These are phyloP conservation scores for Callyntrura sp. DNA, from an alignment of 2,888 invertebrate species.

Conservation along the genomic window DNA sequence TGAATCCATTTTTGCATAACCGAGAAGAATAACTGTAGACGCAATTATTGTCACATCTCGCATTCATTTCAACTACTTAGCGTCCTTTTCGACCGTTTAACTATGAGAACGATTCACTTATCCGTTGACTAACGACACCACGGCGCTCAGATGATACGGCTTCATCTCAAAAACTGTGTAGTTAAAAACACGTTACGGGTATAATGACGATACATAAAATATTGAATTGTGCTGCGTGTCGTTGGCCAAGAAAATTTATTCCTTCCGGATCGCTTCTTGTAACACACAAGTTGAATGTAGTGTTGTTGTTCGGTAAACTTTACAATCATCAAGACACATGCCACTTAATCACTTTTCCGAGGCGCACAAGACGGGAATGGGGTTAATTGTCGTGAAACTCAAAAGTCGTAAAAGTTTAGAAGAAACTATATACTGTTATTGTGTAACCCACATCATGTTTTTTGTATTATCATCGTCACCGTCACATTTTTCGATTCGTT, in stretches of 20 bases:
- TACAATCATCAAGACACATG: not conserved
- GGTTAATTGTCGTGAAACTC: constrained; percentile 2
- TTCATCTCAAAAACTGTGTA: not conserved
- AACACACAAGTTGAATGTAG: not conserved
- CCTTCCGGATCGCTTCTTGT: constrained; percentile 8
- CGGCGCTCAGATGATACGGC: not conserved
- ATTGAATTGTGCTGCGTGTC: constrained; percentile 13
- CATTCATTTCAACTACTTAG: constrained; percentile 55
- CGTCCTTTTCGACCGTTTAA: not conserved
- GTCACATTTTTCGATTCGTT: not conserved
- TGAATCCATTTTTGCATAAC: constrained; percentile 64
- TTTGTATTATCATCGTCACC: not conserved
- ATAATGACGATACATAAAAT: not conserved
- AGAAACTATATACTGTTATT: not conserved
- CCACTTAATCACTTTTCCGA: constrained; percentile 8
- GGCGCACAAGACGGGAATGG: not conserved
- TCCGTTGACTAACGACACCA: constrained; percentile 3
- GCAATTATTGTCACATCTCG: constrained; percentile 45
- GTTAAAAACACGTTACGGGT: not conserved
- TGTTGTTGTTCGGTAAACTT: not conserved
- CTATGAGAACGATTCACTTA: not conserved
- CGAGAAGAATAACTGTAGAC: constrained; percentile 21
- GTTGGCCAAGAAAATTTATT: not conserved
- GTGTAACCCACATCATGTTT: not conserved
- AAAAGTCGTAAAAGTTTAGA: not conserved